Conservation (phyloP, 2,113 vertebrate genomes). For the Trinectes maculatus region DNA sequence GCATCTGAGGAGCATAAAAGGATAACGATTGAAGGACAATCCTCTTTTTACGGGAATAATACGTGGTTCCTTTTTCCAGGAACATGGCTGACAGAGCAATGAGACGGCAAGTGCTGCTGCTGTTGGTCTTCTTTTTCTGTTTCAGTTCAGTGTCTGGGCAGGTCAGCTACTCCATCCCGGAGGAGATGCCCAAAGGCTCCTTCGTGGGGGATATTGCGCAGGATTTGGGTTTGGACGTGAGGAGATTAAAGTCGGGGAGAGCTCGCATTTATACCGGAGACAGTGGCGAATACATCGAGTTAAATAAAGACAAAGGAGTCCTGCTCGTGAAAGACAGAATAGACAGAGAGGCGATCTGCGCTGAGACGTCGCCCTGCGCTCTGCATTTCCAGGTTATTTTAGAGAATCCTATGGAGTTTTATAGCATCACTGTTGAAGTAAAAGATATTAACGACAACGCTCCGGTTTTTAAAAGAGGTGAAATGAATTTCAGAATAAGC, state of each 20-base stretch:
- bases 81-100: constrained; percentile 15
- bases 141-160: background rate
- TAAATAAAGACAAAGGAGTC: constrained; percentile 64
- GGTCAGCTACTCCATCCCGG: constrained; percentile 41
- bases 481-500: constrained; percentile 65
- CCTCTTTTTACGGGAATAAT: too few relatives aligned
- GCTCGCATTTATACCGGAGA: constrained; percentile 69
- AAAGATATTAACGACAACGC: constrained; percentile 81
- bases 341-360: constrained; percentile 81
- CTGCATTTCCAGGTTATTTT: constrained; percentile 78
- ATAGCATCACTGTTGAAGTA: constrained; percentile 70
- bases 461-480: constrained; percentile 67
- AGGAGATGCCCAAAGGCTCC: constrained; percentile 29
- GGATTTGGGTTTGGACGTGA: constrained; percentile 43
- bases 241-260: constrained; percentile 68
- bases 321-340: constrained; percentile 75
- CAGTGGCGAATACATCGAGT: constrained; percentile 70
- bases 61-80: background rate
- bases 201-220: constrained; percentile 28
- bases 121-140: background rate
- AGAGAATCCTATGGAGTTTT: constrained; percentile 80
- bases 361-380: constrained; percentile 64
- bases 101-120: background rate
- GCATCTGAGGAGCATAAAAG: too few relatives aligned
- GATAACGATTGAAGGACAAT: too few relatives aligned